These are phyloP conservation scores for Perca fluviatilis DNA, from an alignment of 2,113 vertebrate species.

Conservation along the genomic window DNA sequence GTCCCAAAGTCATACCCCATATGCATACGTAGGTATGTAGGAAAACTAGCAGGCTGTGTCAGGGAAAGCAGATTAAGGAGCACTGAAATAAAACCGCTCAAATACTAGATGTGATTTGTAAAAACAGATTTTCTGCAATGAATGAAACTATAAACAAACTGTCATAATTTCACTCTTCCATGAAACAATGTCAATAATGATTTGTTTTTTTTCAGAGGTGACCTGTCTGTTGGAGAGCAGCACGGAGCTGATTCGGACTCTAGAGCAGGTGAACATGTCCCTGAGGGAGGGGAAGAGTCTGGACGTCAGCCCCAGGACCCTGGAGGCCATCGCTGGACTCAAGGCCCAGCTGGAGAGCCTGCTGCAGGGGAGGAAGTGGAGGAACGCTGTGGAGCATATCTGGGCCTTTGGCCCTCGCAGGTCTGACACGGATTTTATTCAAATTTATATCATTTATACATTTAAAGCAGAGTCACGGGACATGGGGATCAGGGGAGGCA, in stretches of 20 bases:
- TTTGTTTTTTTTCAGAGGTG: constrained; percentile 75
- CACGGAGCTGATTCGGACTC: constrained; percentile 89
- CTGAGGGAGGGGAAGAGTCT: constrained; percentile 87
- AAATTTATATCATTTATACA: neutral
- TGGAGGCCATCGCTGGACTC: constrained; percentile 87
- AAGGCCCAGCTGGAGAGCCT: constrained; percentile 87
- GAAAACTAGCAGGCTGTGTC: too few relatives aligned
- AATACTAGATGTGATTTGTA: too few relatives aligned
- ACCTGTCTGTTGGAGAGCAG: constrained; percentile 91
- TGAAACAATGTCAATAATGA: neutral
- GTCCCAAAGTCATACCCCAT: too few relatives aligned
- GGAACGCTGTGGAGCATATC: constrained; percentile 89
- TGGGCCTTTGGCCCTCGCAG: constrained; percentile 97
- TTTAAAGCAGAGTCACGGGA: neutral
- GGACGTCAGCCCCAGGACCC: constrained; percentile 83
- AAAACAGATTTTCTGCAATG: too few relatives aligned
- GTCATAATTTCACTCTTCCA: neutral
- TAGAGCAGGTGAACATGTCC: constrained; percentile 90
- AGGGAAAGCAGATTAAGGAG: too few relatives aligned
- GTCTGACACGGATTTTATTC: constrained; percentile 53
- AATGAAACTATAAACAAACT: too few relatives aligned
- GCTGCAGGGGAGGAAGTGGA: constrained; percentile 93
- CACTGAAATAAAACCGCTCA: too few relatives aligned
- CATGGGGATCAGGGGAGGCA: neutral
- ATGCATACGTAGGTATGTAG: too few relatives aligned